These are phyloP conservation scores for Micromys minutus DNA, from an alignment of 2,113 vertebrate species.

Conservation along the genomic window DNA sequence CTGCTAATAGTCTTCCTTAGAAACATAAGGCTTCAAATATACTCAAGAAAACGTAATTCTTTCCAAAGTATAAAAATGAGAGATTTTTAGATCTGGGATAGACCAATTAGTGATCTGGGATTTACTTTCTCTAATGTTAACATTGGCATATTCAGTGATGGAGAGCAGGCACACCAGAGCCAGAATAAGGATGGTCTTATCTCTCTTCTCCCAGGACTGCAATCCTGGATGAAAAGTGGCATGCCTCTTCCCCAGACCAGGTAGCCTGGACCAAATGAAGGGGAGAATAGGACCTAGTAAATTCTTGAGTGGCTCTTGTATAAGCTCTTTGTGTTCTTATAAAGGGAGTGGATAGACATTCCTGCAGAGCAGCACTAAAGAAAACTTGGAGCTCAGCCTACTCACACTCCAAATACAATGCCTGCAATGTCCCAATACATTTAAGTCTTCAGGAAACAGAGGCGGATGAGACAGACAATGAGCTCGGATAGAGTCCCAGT, in stretches of 20 bases:
- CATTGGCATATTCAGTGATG: background rate
- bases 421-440: background rate
- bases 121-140: conserved; percentile 35
- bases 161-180: background rate
- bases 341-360: background rate
- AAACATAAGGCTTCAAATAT: background rate
- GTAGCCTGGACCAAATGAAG: background rate
- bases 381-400: background rate
- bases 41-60: background rate
- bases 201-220: background rate
- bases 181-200: background rate
- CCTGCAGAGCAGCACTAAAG: background rate
- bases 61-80: background rate
- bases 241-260: background rate
- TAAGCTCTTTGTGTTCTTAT: background rate
- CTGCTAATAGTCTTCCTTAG: background rate
- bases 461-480: background rate
- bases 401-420: background rate
- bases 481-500: background rate
- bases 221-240: background rate
- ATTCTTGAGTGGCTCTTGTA: background rate
- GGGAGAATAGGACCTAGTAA: background rate
- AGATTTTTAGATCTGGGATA: background rate
- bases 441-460: background rate
- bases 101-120: too few species aligned